Conservation (phyloP, 2,888 invertebrate genomes). For the Hirtodrosophila confusa region DNA sequence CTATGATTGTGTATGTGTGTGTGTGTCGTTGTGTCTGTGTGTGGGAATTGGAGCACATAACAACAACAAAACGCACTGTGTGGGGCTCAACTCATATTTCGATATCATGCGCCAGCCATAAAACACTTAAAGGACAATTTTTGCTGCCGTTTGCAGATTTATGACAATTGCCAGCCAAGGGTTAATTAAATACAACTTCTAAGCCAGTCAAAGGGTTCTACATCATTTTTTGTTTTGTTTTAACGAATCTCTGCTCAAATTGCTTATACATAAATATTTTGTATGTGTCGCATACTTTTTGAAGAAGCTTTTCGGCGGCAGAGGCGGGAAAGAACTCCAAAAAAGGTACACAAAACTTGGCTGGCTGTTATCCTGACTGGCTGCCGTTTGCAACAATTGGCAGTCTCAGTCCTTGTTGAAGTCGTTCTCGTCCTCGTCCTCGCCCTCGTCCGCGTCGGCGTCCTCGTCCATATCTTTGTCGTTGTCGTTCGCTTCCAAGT, state of each 20-base stretch:
- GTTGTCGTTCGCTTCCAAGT: constrained; percentile 60
- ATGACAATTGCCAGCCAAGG: constrained; percentile 52
- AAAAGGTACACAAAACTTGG: constrained; percentile 49
- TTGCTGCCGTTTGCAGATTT: constrained; percentile 48
- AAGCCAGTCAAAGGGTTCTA: constrained; percentile 30
- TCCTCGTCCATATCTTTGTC: constrained; percentile 6
- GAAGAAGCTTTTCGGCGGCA: constrained; percentile 38
- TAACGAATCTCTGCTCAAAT: constrained; percentile 45
- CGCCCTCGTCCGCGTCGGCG: too few relatives aligned
- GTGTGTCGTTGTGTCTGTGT: constrained; percentile 20
- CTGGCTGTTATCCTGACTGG: constrained; percentile 39
- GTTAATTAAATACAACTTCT: constrained; percentile 70
- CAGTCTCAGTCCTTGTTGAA: constrained; percentile 55
- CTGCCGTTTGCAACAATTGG: constrained; percentile 79
- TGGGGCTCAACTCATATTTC: constrained; percentile 25
- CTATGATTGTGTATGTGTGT: constrained; percentile 5
- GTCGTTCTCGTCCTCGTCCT: too few relatives aligned
- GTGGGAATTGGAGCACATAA: constrained; percentile 64
- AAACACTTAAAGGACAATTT: constrained; percentile 77
- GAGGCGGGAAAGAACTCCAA: constrained; percentile 9
- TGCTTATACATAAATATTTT: constrained; percentile 66
- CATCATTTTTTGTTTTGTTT: constrained; percentile 30
- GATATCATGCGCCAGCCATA: constrained; percentile 65
- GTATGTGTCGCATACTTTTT: constrained; percentile 39
- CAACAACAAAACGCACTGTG: constrained; percentile 15